These are phyloP conservation scores for Axis porcinus DNA, from an alignment of 2,113 vertebrate species.

Conservation along the genomic window DNA sequence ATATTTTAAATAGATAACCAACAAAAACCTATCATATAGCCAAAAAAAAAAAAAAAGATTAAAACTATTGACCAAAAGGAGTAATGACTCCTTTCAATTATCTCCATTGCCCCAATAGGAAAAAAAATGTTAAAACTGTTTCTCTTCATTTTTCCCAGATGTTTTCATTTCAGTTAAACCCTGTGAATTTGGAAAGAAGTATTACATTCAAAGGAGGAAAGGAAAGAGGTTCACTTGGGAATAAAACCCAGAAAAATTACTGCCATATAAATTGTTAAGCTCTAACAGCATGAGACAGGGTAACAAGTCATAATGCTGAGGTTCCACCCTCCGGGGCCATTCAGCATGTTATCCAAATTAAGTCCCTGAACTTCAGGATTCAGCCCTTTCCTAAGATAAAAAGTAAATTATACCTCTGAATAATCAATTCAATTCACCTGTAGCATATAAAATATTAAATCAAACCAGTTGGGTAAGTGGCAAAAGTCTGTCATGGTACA, in stretches of 20 bases:
- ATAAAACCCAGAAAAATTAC: neutral
- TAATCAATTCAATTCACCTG: neutral
- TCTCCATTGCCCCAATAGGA: neutral
- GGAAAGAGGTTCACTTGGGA: neutral
- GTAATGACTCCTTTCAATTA: neutral
- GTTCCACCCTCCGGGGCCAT: neutral
- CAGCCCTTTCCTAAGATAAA: neutral
- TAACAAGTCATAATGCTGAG: neutral
- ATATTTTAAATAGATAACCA: neutral
- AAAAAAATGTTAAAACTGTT: neutral
- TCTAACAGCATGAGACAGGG: neutral
- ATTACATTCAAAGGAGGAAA: slow-evolving; percentile 1
- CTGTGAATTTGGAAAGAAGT: neutral
- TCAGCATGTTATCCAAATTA: neutral
- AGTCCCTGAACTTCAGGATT: neutral
- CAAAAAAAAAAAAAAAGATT: neutral
- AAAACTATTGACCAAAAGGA: slow-evolving; percentile 1
- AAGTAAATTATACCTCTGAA: slow-evolving; percentile 15
- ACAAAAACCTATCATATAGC: neutral
- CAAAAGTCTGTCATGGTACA: neutral
- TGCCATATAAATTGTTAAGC: neutral
- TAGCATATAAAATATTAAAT: neutral
- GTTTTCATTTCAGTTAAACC: neutral
- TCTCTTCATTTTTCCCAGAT: neutral
- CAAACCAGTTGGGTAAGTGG: neutral